Conservation (phyloP, 1,140 invertebrate species). For the Penaeus chinensis region DNA sequence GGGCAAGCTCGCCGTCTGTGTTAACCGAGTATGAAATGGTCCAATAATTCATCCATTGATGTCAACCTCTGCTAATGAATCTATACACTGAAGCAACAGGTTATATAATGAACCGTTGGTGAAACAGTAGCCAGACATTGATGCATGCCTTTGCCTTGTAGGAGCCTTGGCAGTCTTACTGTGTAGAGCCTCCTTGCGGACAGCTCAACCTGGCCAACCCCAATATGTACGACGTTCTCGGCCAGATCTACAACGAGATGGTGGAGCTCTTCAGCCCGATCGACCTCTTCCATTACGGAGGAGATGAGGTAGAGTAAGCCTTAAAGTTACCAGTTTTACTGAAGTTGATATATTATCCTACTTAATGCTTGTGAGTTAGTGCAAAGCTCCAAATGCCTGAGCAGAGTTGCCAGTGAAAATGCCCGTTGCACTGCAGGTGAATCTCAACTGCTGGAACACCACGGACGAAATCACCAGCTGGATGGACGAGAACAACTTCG, state of each 20-base stretch:
- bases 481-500: slow-evolving; percentile 74
- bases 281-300: slow-evolving; percentile 86
- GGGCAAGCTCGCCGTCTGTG: slow-evolving; percentile 70
- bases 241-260: slow-evolving; percentile 59
- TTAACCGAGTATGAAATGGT: slow-evolving; percentile 67
- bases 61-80: background rate
- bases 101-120: background rate
- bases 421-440: slow-evolving; percentile 64
- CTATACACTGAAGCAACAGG: background rate
- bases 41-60: background rate
- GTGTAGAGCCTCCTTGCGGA: slow-evolving; percentile 88
- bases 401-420: background rate
- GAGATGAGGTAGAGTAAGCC: slow-evolving; percentile 77
- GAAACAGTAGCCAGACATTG: background rate
- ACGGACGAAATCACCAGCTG: slow-evolving; percentile 76
- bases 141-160: slow-evolving; percentile 65
- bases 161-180: slow-evolving; percentile 81
- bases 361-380: background rate
- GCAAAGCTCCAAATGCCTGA: background rate
- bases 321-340: too few relatives aligned
- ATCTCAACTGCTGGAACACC: slow-evolving; percentile 82
- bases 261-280: slow-evolving; percentile 54
- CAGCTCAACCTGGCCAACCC: slow-evolving; percentile 83
- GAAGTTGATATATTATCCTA: background rate
- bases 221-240: slow-evolving; percentile 78